Conservation (phyloP, 1,140 invertebrate species). For the Drosophila serrata region DNA sequence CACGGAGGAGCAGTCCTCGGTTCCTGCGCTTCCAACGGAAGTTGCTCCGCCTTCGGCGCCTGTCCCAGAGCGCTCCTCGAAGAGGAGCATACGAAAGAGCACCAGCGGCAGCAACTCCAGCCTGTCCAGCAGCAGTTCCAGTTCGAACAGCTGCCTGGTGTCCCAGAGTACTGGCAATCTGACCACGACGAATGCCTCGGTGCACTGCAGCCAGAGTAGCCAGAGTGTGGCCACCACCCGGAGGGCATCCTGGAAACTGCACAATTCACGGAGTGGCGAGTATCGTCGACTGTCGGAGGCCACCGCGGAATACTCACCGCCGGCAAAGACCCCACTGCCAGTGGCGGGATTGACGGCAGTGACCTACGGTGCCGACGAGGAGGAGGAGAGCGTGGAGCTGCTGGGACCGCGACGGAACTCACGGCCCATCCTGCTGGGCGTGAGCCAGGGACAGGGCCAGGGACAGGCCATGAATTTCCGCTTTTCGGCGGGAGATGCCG, state of each 20-base stretch:
- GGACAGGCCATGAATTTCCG: conserved; percentile 75
- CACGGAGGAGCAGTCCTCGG: conserved; percentile 47
- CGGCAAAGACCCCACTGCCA: conserved; percentile 59
- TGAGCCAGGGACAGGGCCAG: conserved; percentile 36
- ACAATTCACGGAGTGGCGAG: conserved; percentile 70
- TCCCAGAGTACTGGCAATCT: conserved; percentile 69
- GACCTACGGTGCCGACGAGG: conserved; percentile 55
- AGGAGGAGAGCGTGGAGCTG: conserved; percentile 75
- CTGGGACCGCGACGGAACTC: conserved; percentile 59
- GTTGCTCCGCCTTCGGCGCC: background rate
- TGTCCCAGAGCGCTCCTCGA: conserved; percentile 18
- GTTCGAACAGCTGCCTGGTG: conserved; percentile 67
- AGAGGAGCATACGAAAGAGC: conserved; percentile 31
- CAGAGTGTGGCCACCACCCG: conserved; percentile 59
- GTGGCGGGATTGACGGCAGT: conserved; percentile 10
- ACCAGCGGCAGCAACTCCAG: conserved; percentile 73
- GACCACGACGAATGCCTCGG: conserved; percentile 62
- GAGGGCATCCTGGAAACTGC: conserved; percentile 75
- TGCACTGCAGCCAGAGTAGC: conserved; percentile 61
- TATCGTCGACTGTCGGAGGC: conserved; percentile 72
- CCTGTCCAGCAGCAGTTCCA: conserved; percentile 71
- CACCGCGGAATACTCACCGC: conserved; percentile 65
- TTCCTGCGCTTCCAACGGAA: conserved; percentile 1
- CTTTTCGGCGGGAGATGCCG: conserved; percentile 84
- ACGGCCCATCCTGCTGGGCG: conserved; percentile 54